phyloP scores from a whole-genome alignment of 2,797 vertebrate genomes.

The Sebastes matsubarae region DNA sequence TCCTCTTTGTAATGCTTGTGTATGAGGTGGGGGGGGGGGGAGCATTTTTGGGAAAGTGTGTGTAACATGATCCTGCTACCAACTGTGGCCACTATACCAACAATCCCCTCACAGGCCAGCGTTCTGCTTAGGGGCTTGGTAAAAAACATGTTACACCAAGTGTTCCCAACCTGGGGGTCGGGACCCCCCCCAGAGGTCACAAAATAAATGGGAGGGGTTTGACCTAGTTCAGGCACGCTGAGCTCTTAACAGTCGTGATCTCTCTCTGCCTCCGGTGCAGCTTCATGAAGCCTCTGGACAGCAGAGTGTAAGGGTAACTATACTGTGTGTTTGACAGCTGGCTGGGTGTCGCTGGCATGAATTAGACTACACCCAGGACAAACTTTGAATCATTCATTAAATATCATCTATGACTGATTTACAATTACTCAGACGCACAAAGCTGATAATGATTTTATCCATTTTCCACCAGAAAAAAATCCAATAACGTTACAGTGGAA shows the following conservation, averaged over 20 bases:
- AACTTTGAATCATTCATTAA: not conserved
- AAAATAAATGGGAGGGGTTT: not conserved
- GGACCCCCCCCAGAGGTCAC: not conserved
- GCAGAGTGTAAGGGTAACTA: not conserved
- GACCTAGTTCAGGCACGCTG: too few species aligned
- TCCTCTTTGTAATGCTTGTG: too few species aligned
- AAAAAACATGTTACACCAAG: not conserved
- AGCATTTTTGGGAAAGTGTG: too few species aligned
- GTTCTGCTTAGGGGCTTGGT: not conserved
- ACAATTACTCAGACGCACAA: not conserved
- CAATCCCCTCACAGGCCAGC: too few species aligned
- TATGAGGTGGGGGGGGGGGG: too few species aligned
- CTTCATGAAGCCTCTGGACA: too few species aligned
- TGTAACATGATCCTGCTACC: too few species aligned
- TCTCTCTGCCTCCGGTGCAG: too few species aligned
- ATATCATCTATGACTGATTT: not conserved
- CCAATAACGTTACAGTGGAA: not conserved
- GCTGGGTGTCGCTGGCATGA: not conserved
- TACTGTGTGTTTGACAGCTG: not conserved
- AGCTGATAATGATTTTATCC: not conserved
- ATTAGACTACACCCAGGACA: not conserved
- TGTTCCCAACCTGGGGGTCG: too few species aligned
- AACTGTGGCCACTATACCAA: too few species aligned
- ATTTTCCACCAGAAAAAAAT: not conserved
- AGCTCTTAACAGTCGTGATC: too few species aligned